Percentiles rank a stretch among this genome's conserved stretches.
Conservation (phyloP, 2,113 vertebrate species). For the Ariopsis seemanni region DNA sequence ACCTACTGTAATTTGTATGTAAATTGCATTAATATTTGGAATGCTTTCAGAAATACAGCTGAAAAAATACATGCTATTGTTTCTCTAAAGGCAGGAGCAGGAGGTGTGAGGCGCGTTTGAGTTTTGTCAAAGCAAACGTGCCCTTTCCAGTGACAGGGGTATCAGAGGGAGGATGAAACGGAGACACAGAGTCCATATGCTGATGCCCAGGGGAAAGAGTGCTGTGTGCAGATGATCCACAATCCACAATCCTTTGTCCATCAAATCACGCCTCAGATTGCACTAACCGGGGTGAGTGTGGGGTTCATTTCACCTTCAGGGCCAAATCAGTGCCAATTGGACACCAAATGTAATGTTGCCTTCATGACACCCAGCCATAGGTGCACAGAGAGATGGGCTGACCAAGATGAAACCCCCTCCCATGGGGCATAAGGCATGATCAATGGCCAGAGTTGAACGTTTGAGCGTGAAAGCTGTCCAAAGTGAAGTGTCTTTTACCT, state of each 20-base stretch:
- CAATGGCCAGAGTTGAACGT: not conserved
- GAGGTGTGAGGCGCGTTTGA: constrained; percentile 42
- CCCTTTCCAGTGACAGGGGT: constrained; percentile 39
- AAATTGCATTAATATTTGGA: not conserved
- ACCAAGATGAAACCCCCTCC: not conserved
- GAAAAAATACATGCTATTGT: not conserved
- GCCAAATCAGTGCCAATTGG: not conserved
- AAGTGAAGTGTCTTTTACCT: not conserved
- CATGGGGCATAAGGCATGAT: not conserved
- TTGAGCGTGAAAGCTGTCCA: not conserved
- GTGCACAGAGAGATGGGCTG: not conserved
- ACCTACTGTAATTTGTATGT: not conserved
- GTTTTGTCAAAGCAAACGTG: constrained; percentile 40
- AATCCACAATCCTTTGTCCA: not conserved
- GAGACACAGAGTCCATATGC: constrained; percentile 24
- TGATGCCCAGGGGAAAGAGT: constrained; percentile 24
- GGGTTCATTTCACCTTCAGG: constrained; percentile 30
- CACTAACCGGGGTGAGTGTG: constrained; percentile 29
- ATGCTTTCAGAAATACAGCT: not conserved
- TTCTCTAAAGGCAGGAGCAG: constrained; percentile 21
- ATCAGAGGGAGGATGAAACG: not conserved
- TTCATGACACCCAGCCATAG: not conserved
- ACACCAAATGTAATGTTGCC: constrained; percentile 7
- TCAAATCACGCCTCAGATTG: constrained; percentile 11
- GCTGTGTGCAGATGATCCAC: not conserved